A percentile compares a stretch with the other conserved stretches of the same genome.
Conservation (phyloP, 2,888 invertebrate genomes). For the Smittia aterrima region DNA sequence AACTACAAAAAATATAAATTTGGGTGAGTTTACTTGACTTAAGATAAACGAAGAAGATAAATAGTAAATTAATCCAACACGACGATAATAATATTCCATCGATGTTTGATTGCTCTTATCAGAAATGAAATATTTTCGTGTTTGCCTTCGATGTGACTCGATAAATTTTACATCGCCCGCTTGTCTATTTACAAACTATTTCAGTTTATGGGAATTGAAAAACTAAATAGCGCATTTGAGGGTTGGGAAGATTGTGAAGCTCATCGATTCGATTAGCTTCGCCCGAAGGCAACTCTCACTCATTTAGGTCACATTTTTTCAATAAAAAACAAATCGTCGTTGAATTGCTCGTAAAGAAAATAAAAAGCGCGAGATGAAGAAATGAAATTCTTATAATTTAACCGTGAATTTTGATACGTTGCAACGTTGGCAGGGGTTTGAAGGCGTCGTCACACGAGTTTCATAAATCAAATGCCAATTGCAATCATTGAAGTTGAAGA, state of each 20-base stretch:
- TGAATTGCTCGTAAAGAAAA: background rate
- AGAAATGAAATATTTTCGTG: background rate
- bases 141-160: background rate
- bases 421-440: background rate
- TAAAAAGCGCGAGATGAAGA: background rate
- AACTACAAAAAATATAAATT: background rate
- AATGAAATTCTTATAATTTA: background rate
- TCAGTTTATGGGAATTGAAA: background rate
- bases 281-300: background rate
- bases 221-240: background rate
- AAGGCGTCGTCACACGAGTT: background rate
- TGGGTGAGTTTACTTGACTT: background rate
- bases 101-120: background rate
- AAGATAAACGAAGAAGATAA: background rate
- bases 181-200: background rate
- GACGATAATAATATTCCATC: background rate
- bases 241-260: no score
- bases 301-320: slow-evolving; percentile 6
- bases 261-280: background rate
- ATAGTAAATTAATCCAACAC: background rate
- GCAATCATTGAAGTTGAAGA: background rate
- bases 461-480: background rate
- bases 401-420: slow-evolving; percentile 11
- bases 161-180: background rate
- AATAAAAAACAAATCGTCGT: background rate